Base-by-base conservation (phyloP, 2,797 vertebrate genomes). In the Philypnodon macrostomus region DNA sequence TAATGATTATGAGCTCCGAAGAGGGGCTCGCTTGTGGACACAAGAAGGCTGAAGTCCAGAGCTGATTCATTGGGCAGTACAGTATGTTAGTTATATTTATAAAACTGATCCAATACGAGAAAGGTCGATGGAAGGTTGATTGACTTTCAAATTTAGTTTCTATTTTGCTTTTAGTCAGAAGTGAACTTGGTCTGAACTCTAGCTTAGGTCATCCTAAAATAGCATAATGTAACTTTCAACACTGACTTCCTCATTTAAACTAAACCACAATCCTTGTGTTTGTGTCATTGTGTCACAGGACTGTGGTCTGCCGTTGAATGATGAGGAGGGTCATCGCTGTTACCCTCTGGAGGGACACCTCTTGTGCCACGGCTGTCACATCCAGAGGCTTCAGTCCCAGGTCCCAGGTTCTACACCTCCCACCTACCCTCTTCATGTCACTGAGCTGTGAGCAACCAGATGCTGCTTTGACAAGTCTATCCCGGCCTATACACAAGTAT, bases 311-410 rank as follows among this genome's bases (percentile, higher is more conserved):
- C 95, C 96, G 90, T 88, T 99, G 54, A 98, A 97, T 0, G 97
- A 97, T 7, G 95, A 98, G 52, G 95, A 98, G 40, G 94, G 94
- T 35, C 94, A 92, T 60, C 96, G 95, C 4, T 98, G 97, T 90
- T 98, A 97, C 56, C 97, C 97, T 0, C 84, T 98, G 47, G 94
- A 96, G 18, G 90, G 92, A 12, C 96, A 95, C 79, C 87, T 99
- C 70, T 92, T 99, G 39, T 99, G 97, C 80, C 96, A 98, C 26
- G 24, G 91, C 70, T 99, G 97, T 79, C 97, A 99, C 42, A 93
- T 98, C 84, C 87, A 91, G 62, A 91, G 94, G 61, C 90, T 99
- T 0, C 91, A 93, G 63, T 70, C 88, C 7, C 87, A 90, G 54
- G 75, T 81, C 35, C 83, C 91, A 0, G 53, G 88, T 0, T 92